These are phyloP conservation scores for Gorsachius magnificus DNA, from an alignment of 2,797 vertebrate genomes.

Conservation along the genomic window DNA sequence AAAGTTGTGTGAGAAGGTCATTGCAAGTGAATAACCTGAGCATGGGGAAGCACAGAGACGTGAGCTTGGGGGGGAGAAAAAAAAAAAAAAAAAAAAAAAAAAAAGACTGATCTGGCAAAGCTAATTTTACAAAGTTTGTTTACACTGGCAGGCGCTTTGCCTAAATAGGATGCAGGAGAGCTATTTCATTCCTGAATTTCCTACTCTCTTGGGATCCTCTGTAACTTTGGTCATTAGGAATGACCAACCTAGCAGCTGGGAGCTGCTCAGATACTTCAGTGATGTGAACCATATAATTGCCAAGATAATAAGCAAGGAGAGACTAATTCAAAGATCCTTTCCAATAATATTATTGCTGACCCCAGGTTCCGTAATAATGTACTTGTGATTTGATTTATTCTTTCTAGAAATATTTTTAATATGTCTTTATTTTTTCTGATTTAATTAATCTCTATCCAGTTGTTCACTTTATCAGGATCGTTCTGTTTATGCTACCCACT, in stretches of 20 bases:
- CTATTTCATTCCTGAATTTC: background rate
- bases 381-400: conserved; percentile 25
- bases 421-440: conserved; percentile 1
- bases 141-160: background rate
- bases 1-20: background rate
- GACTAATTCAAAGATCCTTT: background rate
- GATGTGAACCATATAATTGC: background rate
- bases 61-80: background rate
- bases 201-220: background rate
- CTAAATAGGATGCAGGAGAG: background rate
- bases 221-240: background rate
- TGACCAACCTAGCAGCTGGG: background rate
- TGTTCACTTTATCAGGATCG: background rate
- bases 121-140: background rate
- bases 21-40: background rate
- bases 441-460: background rate
- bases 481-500: background rate
- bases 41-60: background rate
- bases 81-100: too few relatives aligned
- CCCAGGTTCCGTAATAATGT: background rate
- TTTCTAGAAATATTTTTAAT: background rate
- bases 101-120: background rate
- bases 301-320: background rate
- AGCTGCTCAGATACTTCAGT: background rate
- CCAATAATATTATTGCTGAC: background rate